Evolutionary conservation across 1,140 invertebrate species (phyloP), one percentile per base, ranked within the genome.

Genomic region (Sinonovacula constricta): DNA sequence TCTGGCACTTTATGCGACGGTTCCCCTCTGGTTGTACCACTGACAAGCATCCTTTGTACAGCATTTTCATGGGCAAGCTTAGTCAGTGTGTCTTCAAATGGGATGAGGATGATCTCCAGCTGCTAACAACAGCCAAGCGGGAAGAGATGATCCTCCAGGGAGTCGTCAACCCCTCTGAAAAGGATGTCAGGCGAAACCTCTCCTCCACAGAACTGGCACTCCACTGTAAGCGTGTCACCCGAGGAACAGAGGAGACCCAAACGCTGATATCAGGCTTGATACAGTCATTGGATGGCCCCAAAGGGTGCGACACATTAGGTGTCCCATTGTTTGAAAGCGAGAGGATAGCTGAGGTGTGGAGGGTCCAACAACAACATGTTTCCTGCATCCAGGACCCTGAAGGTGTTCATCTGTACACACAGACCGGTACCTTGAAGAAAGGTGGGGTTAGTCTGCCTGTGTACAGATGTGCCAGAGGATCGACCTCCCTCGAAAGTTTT

Each of bases 1-100:
- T 86, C 2, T 88, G 84, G 84, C 84, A 86, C 51, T 86, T 85
- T 74, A 88, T 83, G 82, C 54, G 85, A 4, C 28, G 81, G 14
- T 26, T 87, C 18, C 51, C 85, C 5, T 22, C 26, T 33, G 81
- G 77, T 12, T 76, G 63, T 28, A 83, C 80, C 34, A 84, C 81
- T 5, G 81, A 87, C 5, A 60, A 66, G 3, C 85, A 87, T 56
- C 74, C 5, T 2, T 74, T 87, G 45, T 85, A 85, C 67, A 45
- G 51, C 10, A 15, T 54, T 1, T 84, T 85, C 45, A 81, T 86
- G 80, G 51, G 36, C 1, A 28, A 53, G 0, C 69, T 88, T 5
- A 77, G 66, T 12, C 26, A 36, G 2, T 79, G 77, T 49, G 86
- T 88, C 7, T 87, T 87, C 31, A 28, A 80, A 45, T 85, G 81